Evolutionary conservation across 2,113 vertebrate species (phyloP), one percentile per base, ranked within the genome.

Genomic region (Psammodynastes pulverulentus): DNA sequence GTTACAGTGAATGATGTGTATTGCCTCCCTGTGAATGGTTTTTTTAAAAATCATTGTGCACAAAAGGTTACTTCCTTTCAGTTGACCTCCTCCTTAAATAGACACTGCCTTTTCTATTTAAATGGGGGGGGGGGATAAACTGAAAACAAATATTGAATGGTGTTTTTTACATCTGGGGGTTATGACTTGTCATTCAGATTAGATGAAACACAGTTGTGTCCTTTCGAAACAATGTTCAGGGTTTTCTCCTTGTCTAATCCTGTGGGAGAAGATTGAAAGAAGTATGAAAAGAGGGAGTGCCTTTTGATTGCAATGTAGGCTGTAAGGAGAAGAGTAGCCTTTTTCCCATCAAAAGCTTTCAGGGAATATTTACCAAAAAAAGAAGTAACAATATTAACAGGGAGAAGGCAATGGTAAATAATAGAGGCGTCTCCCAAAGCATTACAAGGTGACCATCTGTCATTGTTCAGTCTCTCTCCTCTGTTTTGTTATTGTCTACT

Each of bases 111-210:
- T 94, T 45, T 87, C 23, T 89, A 26, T 53, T 91, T 91, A 17
- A 13, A 79, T 79, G 29, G 9, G 10, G 0, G 9, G 23, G 8
- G 23, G 8, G 1, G 6, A 6, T 67, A n/a, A n/a, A 72, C 29
- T 72, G 23, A 29, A 34, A 3, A 6, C 43, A 0, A 90, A 56
- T 84, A 56, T 86, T 26, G 89, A 6, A 1, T 0, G 0, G 0
- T 89, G 53, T 56, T 95, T 86, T 91, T 96, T 96, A 94, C 93
- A 92, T 89, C 88, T 96, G 89, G n/a, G 46, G 67, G 86, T 39
- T 39, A 39, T 3, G 34, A 43, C 29, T 67, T n/a, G 62, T n/a
- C 12, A 43, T 43, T 39, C 34, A 43, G 72, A 39, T 39, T 72
- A 39, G 15, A n/a, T 19, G 67, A 39, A 72, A 72, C 13, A 19